Percentiles rank a stretch among this genome's conserved stretches.
phyloP scores from a whole-genome alignment of 2,888 invertebrate species.

The Noctuana brunneofusca region DNA sequence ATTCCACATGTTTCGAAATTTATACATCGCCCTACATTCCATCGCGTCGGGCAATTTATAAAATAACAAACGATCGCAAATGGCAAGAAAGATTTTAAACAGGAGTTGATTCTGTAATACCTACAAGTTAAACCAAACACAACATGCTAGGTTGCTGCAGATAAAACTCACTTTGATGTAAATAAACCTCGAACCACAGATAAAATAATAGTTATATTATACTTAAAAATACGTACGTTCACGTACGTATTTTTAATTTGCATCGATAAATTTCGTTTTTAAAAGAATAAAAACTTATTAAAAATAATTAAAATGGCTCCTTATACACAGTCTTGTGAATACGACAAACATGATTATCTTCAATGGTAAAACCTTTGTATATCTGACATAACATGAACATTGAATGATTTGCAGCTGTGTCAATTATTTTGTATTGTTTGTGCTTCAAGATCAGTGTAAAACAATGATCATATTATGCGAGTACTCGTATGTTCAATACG shows the following conservation, averaged over 20 bases:
- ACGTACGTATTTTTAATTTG: no score
- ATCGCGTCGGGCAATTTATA: slow-evolving; percentile 24
- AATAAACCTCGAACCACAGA: slow-evolving; percentile 6
- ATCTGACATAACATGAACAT: background rate
- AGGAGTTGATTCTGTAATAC: slow-evolving; percentile 31
- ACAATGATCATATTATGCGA: slow-evolving; percentile 41
- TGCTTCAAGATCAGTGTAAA: slow-evolving; percentile 44
- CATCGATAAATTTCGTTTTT: no score
- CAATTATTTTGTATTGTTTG: slow-evolving; percentile 62
- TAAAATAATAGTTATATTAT: no score
- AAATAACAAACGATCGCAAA: slow-evolving; percentile 29
- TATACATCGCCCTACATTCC: slow-evolving; percentile 32
- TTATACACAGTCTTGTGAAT: no score
- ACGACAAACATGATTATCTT: background rate
- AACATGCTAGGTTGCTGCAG: slow-evolving; percentile 13
- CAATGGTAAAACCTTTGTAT: background rate
- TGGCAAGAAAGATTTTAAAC: slow-evolving; percentile 26
- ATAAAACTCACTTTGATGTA: slow-evolving; percentile 16
- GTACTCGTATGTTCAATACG: no score
- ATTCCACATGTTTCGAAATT: slow-evolving; percentile 24
- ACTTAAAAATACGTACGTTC: no score
- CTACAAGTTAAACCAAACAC: slow-evolving; percentile 9
- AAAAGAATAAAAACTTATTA: no score
- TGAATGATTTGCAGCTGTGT: slow-evolving; percentile 65
- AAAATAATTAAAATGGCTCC: no score